Evolutionary conservation across 2,113 vertebrate genomes (phyloP).

Genomic region (Prinia subflava): DNA sequence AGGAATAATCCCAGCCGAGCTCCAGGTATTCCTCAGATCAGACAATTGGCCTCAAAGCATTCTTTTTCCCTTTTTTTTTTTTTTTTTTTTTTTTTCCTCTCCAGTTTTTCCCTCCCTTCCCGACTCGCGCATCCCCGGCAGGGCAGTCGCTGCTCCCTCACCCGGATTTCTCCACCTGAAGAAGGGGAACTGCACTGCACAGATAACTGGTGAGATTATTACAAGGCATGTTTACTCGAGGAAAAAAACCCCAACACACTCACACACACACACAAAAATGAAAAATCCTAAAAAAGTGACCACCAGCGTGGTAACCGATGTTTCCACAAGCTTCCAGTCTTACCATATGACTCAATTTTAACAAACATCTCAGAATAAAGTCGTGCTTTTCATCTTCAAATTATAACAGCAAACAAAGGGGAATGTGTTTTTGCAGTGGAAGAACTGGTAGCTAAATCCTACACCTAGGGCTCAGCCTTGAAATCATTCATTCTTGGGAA

Average conservation of each 20-base stretch:
- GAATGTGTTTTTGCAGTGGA: fast-evolving
- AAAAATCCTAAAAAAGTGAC: background rate
- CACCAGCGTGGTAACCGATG: slow-evolving; percentile 14
- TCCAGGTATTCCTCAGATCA: slow-evolving; percentile 40
- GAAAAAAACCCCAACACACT: background rate
- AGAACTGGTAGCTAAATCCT: background rate
- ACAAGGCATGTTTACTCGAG: background rate
- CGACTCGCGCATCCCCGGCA: background rate
- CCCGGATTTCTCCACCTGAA: slow-evolving; percentile 14
- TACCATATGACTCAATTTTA: background rate
- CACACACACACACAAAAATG: no score
- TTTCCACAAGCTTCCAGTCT: slow-evolving; percentile 34
- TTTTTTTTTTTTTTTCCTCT: background rate
- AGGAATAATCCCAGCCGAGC: slow-evolving; percentile 75
- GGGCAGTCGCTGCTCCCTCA: slow-evolving; percentile 51
- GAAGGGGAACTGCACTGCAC: background rate
- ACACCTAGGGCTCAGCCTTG: background rate
- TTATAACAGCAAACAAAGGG: background rate
- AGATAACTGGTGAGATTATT: slow-evolving; percentile 23
- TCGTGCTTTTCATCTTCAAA: background rate
- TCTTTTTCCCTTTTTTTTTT: background rate
- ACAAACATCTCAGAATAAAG: background rate
- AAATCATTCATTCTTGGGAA: background rate
- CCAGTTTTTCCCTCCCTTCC: background rate
- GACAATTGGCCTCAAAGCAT: slow-evolving; percentile 41